A percentile compares a stretch with the other conserved stretches of the same genome.
phyloP scores from a whole-genome alignment of 2,888 invertebrate species.

The Patella ulyssiponensis region DNA sequence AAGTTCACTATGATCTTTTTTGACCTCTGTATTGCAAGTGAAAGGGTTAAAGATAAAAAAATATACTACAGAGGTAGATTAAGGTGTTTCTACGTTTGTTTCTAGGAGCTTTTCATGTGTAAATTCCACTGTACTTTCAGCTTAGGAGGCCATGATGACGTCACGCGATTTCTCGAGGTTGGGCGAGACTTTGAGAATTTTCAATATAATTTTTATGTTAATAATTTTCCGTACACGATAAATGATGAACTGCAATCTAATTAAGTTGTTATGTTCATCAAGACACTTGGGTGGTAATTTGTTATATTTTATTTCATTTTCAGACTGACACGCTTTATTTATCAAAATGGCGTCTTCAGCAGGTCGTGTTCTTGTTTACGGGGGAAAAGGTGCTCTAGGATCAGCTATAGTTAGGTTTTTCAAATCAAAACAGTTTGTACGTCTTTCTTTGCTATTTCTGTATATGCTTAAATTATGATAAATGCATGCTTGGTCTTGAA shows the following conservation, averaged over 20 bases:
- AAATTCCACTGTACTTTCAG: slow-evolving; percentile 40
- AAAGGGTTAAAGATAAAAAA: no score
- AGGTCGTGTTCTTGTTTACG: slow-evolving; percentile 85
- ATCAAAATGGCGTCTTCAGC: slow-evolving; percentile 36
- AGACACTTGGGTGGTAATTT: neutral
- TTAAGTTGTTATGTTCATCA: neutral
- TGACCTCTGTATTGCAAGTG: no score
- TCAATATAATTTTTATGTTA: no score
- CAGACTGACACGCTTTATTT: neutral
- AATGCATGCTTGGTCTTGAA: no score
- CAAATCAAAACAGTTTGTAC: slow-evolving; percentile 89
- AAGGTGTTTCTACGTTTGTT: neutral
- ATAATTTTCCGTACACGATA: no score
- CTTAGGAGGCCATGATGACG: slow-evolving; percentile 64
- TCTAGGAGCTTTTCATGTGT: slow-evolving; percentile 5
- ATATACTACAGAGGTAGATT: neutral
- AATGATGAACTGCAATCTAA: neutral
- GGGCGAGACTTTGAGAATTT: no score
- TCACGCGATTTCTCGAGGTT: slow-evolving; percentile 62
- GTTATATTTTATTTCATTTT: neutral
- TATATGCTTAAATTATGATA: no score
- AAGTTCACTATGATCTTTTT: neutral
- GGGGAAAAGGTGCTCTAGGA: slow-evolving; percentile 95
- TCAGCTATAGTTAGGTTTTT: slow-evolving; percentile 89
- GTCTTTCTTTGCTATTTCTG: slow-evolving; percentile 56